Conservation (phyloP, 2,797 vertebrate species). For the Eospalax fontanierii region DNA sequence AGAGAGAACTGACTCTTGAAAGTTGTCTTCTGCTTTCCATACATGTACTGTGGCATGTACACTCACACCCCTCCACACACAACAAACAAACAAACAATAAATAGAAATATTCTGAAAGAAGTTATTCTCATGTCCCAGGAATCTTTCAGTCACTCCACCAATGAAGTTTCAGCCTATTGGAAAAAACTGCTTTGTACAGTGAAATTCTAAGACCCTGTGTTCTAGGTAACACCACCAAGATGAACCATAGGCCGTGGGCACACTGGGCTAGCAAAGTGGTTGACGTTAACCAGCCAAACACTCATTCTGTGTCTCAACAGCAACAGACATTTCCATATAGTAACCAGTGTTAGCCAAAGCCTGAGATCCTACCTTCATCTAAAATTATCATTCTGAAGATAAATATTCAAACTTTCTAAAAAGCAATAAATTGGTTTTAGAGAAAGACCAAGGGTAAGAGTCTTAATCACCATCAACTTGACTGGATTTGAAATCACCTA, state of each 20-base stretch:
- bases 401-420: slow-evolving; percentile 6
- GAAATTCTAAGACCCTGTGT: background rate
- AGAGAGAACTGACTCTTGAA: background rate
- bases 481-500: background rate
- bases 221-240: background rate
- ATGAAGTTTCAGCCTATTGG: background rate
- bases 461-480: background rate
- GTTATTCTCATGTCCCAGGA: background rate
- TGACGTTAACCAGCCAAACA: background rate
- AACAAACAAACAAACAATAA: background rate
- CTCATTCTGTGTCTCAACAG: background rate
- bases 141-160: background rate
- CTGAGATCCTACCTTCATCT: background rate
- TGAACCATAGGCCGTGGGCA: background rate
- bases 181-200: too few relatives aligned
- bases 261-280: background rate
- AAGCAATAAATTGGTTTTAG: background rate
- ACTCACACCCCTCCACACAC: background rate
- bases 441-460: background rate
- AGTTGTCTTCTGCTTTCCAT: background rate
- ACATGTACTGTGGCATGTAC: background rate
- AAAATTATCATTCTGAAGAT: slow-evolving; percentile 6
- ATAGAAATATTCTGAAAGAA: background rate
- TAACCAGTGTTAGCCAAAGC: background rate
- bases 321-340: background rate